Conservation (phyloP, 2,888 invertebrate species). For the Heliconius aoede region DNA sequence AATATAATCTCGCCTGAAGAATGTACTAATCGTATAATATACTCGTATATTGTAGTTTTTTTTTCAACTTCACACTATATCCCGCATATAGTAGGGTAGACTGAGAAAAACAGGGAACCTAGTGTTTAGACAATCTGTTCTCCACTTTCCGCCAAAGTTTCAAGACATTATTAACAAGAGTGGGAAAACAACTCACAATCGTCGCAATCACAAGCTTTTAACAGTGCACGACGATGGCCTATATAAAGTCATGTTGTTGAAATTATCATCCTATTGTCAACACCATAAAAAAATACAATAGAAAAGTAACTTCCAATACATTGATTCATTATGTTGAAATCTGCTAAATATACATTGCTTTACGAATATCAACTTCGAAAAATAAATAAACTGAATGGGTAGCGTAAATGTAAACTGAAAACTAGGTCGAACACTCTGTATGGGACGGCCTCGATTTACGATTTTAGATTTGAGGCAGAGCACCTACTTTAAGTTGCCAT, state of each 20-base stretch:
- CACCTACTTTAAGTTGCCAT: background rate
- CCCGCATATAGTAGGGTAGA: too few species aligned
- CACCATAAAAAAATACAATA: background rate
- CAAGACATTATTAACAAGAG: too few species aligned
- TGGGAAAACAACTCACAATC: too few species aligned
- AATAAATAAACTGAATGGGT: conserved; percentile 21
- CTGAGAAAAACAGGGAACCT: too few species aligned
- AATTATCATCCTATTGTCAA: background rate
- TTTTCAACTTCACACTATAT: too few species aligned
- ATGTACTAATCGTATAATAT: background rate
- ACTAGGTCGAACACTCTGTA: conserved; percentile 23
- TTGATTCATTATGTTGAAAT: background rate
- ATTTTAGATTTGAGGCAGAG: conserved; percentile 17
- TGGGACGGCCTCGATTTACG: conserved; percentile 25
- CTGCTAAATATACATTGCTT: background rate
- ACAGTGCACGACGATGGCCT: too few species aligned
- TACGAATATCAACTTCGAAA: background rate
- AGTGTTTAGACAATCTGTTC: too few species aligned
- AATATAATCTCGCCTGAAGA: background rate
- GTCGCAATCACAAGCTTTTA: too few species aligned
- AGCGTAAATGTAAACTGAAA: conserved; percentile 18
- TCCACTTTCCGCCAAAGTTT: too few species aligned
- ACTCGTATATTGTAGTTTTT: too few species aligned
- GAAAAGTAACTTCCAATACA: background rate
- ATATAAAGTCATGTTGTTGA: too few species aligned